Percentiles rank a stretch among this genome's conserved stretches.
Conservation (phyloP, 2,113 vertebrate species). For the Heloderma charlesbogerti region DNA sequence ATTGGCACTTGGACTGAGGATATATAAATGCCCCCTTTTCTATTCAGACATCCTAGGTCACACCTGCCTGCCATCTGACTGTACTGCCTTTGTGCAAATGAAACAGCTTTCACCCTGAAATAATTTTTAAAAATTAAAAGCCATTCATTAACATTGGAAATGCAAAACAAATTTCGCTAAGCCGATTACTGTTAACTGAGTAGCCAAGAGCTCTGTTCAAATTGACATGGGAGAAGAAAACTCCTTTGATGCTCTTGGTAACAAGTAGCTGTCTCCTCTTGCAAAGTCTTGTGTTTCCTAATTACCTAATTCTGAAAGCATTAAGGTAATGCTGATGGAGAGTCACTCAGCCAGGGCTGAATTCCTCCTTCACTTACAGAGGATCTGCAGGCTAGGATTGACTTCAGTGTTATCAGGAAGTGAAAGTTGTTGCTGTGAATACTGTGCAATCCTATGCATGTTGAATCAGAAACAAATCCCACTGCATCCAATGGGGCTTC, state of each 20-base stretch:
- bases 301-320: slow-evolving; percentile 68
- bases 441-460: not conserved
- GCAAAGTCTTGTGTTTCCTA: slow-evolving; percentile 62
- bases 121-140: slow-evolving; percentile 35
- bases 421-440: not conserved
- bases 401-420: not conserved
- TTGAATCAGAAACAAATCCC: not conserved
- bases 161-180: slow-evolving; percentile 72
- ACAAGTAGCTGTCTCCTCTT: slow-evolving; percentile 62
- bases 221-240: slow-evolving; percentile 64
- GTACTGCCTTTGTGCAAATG: slow-evolving; percentile 36
- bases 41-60: not conserved
- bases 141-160: slow-evolving; percentile 65
- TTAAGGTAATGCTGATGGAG: slow-evolving; percentile 62
- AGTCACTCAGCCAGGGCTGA: slow-evolving; percentile 33
- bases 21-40: fast-evolving
- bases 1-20: not conserved
- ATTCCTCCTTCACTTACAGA: not conserved
- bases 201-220: slow-evolving; percentile 67
- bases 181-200: slow-evolving; percentile 66
- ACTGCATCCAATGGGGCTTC: not conserved
- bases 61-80: slow-evolving; percentile 8
- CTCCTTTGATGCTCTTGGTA: slow-evolving; percentile 55
- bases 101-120: slow-evolving; percentile 55
- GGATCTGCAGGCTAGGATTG: not conserved